Base-by-base conservation (phyloP, 2,113 vertebrate genomes). In the Cebus imitator region DNA sequence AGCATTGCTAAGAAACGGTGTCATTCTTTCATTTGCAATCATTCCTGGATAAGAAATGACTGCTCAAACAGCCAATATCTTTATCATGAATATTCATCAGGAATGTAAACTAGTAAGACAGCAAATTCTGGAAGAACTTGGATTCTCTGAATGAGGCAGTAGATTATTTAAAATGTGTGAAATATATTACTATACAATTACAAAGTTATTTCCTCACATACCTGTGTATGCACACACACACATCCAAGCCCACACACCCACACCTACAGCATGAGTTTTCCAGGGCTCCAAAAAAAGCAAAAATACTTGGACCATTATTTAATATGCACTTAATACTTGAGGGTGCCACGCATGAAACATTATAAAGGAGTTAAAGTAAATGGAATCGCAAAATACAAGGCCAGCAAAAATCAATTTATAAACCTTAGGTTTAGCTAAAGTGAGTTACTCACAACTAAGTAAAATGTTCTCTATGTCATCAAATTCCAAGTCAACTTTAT, bases 21-120 rank as follows among this genome's bases (percentile, higher is more conserved):
- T 52, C 35, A 76, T 80, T 97, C 50, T 45, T 97, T 97, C 76
- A 96, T 90, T 94, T 85, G 37, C 55, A 64, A 91, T 94, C 89
- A 91, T 91, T 97, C 58, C 82, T 89, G 20, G 45, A 50, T 95
- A 96, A 95, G 43, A 83, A 91, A 88, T 23, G 57, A 43, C 45
- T 79, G 87, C 88, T 97, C 93, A 97, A 93, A 96, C 86, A 96
- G 48, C 21, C n/a, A 97, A 75, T 7, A 80, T 48, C 45, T 96
- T 82, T 78, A 90, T 88, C 64, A 82, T 72, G 58, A 95, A 83
- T 75, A 94, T 48, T 84, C 91, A 91, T 43, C 37, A 91, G 75
- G 37, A 88, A 78, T 48, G 14, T 92, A 94, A 45, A 85, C 11
- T 73, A 27, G 88, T 93, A 95, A 95, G 58, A 97, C 35, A 83